phyloP scores from a whole-genome alignment of 2,888 invertebrate species.

The Drosophila trichaetosa region DNA sequence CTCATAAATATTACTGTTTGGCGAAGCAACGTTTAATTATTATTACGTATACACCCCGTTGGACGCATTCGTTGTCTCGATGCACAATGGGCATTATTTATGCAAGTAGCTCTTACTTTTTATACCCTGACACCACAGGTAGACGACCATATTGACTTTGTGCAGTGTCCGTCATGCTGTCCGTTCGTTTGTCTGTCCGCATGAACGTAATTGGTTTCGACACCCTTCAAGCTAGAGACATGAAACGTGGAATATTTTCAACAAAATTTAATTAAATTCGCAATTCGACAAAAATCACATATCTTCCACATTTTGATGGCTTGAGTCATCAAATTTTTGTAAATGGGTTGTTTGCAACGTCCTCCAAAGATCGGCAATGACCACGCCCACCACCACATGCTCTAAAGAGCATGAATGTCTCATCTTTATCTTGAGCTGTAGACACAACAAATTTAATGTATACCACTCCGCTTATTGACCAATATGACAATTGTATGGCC shows the following conservation, averaged over 20 bases:
- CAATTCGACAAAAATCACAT: neutral
- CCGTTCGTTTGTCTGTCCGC: too few relatives aligned
- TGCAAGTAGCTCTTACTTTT: neutral
- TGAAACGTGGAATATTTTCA: neutral
- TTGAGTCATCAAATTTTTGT: too few relatives aligned
- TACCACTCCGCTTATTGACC: neutral
- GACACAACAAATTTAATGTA: neutral
- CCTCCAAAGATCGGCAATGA: neutral
- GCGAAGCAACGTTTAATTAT: constrained; percentile 62
- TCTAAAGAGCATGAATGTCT: neutral
- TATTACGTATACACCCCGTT: constrained; percentile 73
- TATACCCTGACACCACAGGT: neutral
- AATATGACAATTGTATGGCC: too few relatives aligned
- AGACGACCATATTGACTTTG: neutral
- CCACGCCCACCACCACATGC: neutral
- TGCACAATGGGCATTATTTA: constrained; percentile 27
- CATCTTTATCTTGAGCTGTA: neutral
- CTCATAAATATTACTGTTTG: constrained; percentile 63
- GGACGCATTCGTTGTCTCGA: neutral
- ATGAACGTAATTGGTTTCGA: too few relatives aligned
- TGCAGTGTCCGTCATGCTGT: neutral
- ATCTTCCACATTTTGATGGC: neutral
- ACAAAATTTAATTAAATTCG: too few relatives aligned
- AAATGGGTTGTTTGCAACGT: neutral
- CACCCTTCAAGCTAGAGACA: neutral